Base-by-base conservation (phyloP, 2,888 invertebrate genomes). In the Drosophila nigricruria region DNA sequence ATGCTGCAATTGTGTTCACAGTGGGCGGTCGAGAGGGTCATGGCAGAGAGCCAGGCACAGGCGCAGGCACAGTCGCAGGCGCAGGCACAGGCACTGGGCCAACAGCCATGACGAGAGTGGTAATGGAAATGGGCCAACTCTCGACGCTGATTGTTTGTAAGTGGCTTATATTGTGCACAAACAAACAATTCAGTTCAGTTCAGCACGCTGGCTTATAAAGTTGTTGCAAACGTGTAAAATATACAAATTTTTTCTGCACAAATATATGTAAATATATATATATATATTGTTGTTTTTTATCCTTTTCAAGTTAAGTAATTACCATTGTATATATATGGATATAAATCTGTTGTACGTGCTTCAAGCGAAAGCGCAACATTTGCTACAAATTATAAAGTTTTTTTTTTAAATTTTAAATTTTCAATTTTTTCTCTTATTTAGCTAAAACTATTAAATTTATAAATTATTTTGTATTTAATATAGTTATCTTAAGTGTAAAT, bases 141-240 rank as follows among this genome's bases (percentile, higher is more conserved):
- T 78, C 84, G 83, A 75, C 76, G 87, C 83, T 84, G 87, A 84
- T 87, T 84, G 89, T 89, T 84, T 87, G 89, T 89, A 89, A 84
- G 89, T 83, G 89, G 84, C 84, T 84, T 89, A 87, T 83, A 82
- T 82, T 80, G 79, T 79, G 84, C 79, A 88, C 89, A 82, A 76
- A 66, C 80, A 70, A 74, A 70, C 79, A 67, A 71, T 79, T 75
- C 86, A 77, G 86, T 73, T 68, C 65, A 59, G 72, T 62, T 78
- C 82, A 71, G 82, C 79, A 73, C 77, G 70, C 70, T 75, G 83
- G 81, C 84, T 89, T 89, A 89, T 89, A 73, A 89, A 89, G 73
- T 89, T 89, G 87, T 75, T 76, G 64, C 75, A 72, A 73, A 68
- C 83, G 81, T 87, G 76, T 81, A 59, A 69, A 75, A 66, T 77